These are phyloP conservation scores for Salvelinus namaycush DNA, from an alignment of 2,113 vertebrate genomes.

Conservation along the genomic window DNA sequence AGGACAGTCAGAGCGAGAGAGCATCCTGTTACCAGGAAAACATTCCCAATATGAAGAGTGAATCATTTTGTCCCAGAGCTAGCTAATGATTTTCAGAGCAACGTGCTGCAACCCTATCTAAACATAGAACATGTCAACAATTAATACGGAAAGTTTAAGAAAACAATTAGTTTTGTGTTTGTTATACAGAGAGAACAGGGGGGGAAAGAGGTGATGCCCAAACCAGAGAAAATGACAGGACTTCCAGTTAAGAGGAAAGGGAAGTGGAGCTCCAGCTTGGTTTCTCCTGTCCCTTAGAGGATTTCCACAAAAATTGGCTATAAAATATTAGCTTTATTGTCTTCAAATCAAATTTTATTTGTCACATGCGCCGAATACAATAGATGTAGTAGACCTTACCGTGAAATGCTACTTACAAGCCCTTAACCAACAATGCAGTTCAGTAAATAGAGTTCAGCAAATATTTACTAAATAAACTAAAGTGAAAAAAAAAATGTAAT, in stretches of 20 bases:
- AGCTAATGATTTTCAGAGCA: conserved; percentile 8
- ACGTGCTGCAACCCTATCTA: conserved; percentile 31
- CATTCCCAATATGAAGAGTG: too few species aligned
- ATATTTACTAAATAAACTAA: too few species aligned
- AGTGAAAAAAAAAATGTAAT: too few species aligned
- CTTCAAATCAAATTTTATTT: too few species aligned
- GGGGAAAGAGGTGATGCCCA: conserved; percentile 28
- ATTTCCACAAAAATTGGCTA: too few species aligned
- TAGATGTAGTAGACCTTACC: too few species aligned
- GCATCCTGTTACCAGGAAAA: neutral
- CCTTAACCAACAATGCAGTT: too few species aligned
- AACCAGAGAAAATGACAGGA: conserved; percentile 40
- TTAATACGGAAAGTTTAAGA: conserved; percentile 59
- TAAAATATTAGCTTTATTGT: too few species aligned
- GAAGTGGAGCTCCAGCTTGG: conserved; percentile 49
- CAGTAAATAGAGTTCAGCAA: too few species aligned
- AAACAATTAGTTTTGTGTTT: conserved; percentile 51
- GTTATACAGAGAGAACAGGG: conserved; percentile 30
- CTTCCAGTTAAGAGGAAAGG: conserved; percentile 35
- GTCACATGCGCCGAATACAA: too few species aligned
- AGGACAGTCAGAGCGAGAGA: neutral
- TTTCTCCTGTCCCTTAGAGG: conserved; percentile 31
- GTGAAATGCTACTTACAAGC: too few species aligned
- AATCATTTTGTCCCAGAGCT: too few species aligned
- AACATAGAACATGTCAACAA: conserved; percentile 60